Evolutionary conservation across 2,888 invertebrate species (phyloP).

Genomic region (Phaedon cochleariae): DNA sequence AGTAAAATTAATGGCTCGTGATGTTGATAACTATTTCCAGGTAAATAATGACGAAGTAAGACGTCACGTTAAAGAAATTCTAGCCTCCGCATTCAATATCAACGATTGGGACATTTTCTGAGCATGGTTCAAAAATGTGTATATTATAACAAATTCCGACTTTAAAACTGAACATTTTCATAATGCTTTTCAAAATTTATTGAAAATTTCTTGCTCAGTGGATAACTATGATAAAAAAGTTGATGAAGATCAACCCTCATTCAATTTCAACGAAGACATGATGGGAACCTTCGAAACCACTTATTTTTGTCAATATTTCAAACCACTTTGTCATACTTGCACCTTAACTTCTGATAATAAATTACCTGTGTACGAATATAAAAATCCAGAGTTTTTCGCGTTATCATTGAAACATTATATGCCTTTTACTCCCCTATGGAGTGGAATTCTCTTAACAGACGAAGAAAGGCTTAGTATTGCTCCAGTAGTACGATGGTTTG

Average conservation of each 20-base stretch:
- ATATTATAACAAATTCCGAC: conserved; percentile 1
- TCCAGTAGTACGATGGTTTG: conserved; percentile 19
- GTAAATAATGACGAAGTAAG: not conserved
- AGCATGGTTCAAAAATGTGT: conserved; percentile 9
- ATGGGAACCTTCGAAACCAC: not conserved
- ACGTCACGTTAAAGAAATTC: too few relatives aligned
- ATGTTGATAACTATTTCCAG: conserved; percentile 12
- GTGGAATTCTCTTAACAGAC: not conserved
- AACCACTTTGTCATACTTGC: not conserved
- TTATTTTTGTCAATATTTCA: not conserved
- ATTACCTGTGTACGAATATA: not conserved
- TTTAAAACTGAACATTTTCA: not conserved
- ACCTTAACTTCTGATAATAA: not conserved
- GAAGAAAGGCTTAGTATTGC: conserved; percentile 12
- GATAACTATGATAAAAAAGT: not conserved
- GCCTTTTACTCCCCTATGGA: conserved; percentile 11
- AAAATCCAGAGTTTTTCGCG: not conserved
- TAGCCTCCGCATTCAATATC: too few relatives aligned
- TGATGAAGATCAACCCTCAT: not conserved
- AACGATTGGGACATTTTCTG: not conserved
- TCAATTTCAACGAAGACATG: not conserved
- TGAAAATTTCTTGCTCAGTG: conserved; percentile 1
- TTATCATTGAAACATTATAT: not conserved
- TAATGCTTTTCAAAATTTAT: conserved; percentile 1
- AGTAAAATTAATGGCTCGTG: conserved; percentile 21